A percentile compares a stretch with the other conserved stretches of the same genome.
Conservation (phyloP, 2,113 vertebrate species). For the Blennius ocellaris region DNA sequence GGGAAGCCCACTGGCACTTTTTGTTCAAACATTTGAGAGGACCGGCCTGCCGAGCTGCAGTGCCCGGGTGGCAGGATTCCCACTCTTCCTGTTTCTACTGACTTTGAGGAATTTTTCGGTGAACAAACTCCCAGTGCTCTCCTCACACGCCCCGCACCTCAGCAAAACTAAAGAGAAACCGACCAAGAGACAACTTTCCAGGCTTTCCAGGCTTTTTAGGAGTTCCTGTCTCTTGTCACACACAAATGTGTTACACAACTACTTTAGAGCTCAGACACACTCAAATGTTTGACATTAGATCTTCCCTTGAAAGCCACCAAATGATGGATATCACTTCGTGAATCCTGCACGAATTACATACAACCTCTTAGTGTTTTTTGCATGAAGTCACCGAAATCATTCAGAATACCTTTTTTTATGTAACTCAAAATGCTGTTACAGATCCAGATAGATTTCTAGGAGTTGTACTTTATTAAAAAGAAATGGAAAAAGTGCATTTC, state of each 20-base stretch:
- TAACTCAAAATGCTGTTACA: too few species aligned
- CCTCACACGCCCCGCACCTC: conserved; percentile 67
- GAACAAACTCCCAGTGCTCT: conserved; percentile 78
- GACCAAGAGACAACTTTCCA: conserved; percentile 55
- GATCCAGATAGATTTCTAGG: background rate
- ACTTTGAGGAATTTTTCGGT: conserved; percentile 84
- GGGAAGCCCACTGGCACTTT: conserved; percentile 81
- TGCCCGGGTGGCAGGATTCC: conserved; percentile 73
- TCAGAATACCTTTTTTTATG: background rate
- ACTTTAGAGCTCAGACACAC: background rate
- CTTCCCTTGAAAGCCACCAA: background rate
- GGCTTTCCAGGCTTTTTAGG: conserved; percentile 44
- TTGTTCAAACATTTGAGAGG: conserved; percentile 80
- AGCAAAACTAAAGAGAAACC: conserved; percentile 73
- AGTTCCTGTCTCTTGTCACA: conserved; percentile 39
- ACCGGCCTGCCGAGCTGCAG: conserved; percentile 63
- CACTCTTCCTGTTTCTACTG: conserved; percentile 82
- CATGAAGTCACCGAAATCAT: background rate
- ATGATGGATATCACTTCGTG: background rate
- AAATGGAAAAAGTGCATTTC: background rate
- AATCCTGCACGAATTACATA: background rate
- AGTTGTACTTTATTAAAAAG: background rate
- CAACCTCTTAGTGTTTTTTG: too few species aligned
- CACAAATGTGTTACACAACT: conserved; percentile 7
- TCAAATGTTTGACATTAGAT: background rate